Percentiles rank a stretch among this genome's conserved stretches.
phyloP scores from a whole-genome alignment of 2,113 vertebrate species.

The Camelus bactrianus region DNA sequence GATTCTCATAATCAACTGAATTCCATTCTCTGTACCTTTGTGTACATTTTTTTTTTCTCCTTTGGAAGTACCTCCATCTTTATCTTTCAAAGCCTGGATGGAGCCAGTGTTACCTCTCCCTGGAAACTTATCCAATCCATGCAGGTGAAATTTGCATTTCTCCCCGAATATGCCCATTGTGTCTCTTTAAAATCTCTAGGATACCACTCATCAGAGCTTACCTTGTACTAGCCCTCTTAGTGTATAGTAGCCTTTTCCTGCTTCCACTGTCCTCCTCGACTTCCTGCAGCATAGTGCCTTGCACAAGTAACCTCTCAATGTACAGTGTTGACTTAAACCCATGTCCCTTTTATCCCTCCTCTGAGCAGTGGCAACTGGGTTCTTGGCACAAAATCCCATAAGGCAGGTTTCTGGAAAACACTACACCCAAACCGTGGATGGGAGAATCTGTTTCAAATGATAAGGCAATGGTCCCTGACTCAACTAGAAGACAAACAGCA shows the following conservation, averaged over 20 bases:
- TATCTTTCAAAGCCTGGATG: not conserved
- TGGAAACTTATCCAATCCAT: not conserved
- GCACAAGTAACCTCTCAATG: not conserved
- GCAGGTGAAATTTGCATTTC: not conserved
- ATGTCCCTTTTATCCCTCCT: not conserved
- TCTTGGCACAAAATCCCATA: not conserved
- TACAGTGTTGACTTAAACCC: not conserved
- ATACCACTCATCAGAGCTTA: not conserved
- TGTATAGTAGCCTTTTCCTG: not conserved
- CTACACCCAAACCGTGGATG: not conserved
- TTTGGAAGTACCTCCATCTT: not conserved
- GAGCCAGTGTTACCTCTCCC: not conserved
- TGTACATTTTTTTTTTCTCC: not conserved
- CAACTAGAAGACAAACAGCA: not conserved
- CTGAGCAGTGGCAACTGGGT: not conserved
- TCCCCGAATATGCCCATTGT: not conserved
- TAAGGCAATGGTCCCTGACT: not conserved
- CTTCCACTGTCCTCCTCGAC: not conserved
- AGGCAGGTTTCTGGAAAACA: conserved; percentile 4
- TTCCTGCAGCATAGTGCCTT: not conserved
- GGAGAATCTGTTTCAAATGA: not conserved
- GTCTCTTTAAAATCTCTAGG: not conserved
- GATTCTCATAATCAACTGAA: not conserved
- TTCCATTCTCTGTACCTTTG: not conserved
- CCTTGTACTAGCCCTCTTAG: not conserved